Conservation (phyloP, 2,113 vertebrate genomes). For the Oncorhynchus tshawytscha region DNA sequence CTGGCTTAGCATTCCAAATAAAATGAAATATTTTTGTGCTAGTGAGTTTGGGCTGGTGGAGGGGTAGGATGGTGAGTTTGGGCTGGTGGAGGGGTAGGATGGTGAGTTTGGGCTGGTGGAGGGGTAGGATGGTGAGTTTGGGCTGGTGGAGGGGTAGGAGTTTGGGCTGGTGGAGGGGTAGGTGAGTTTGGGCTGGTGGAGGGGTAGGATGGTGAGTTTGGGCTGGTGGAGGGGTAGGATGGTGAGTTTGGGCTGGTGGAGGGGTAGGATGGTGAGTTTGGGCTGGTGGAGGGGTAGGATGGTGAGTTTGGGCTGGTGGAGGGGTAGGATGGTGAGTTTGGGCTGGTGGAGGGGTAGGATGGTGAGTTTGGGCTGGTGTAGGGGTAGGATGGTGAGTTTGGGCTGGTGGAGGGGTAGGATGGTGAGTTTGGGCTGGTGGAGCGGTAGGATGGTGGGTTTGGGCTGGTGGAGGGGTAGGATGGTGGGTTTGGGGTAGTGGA, state of each 20-base stretch:
- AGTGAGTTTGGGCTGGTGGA: constrained; percentile 38
- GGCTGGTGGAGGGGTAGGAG: not conserved
- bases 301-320: constrained; percentile 2
- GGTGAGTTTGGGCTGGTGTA: no score
- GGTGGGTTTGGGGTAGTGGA: constrained; percentile 39
- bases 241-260: no score
- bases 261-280: no score
- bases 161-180: constrained; percentile 14
- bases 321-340: no score
- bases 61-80: no score
- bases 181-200: not conserved
- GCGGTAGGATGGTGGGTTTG: constrained; percentile 17
- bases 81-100: not conserved
- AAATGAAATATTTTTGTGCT: not conserved
- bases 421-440: constrained; percentile 4
- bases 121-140: constrained; percentile 17
- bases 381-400: constrained; percentile 25
- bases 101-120: constrained; percentile 11
- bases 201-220: constrained; percentile 15
- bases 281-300: constrained; percentile 22
- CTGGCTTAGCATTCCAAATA: no score
- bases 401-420: constrained; percentile 44
- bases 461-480: constrained; percentile 34
- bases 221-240: constrained; percentile 27
- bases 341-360: no score